Conservation (phyloP, 2,797 vertebrate species). For the Podargus strigoides region DNA sequence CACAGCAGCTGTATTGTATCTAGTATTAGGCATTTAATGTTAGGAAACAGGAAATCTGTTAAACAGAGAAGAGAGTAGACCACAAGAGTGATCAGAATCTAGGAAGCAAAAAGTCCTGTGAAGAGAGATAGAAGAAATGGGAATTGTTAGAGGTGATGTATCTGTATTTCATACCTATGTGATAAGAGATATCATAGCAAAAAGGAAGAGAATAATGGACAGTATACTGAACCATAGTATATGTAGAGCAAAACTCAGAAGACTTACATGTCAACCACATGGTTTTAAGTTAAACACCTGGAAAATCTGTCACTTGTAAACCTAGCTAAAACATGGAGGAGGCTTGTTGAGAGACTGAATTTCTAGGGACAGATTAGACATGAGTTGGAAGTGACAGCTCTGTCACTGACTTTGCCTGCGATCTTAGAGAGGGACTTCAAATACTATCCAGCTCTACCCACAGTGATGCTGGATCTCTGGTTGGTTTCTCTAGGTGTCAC, state of each 20-base stretch:
- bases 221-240: background rate
- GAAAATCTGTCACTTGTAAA: background rate
- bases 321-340: background rate
- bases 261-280: background rate
- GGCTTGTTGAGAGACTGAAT: background rate
- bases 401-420: background rate
- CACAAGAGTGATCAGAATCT: background rate
- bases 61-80: background rate
- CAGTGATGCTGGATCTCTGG: background rate
- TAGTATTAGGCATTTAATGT: background rate
- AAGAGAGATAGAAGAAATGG: background rate
- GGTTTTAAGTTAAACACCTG: background rate
- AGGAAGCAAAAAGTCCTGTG: background rate
- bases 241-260: background rate
- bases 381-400: background rate
- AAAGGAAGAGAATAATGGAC: background rate
- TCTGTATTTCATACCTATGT: background rate
- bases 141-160: background rate
- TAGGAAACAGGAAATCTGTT: conserved; percentile 15
- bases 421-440: background rate
- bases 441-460: background rate
- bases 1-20: background rate
- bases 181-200: background rate
- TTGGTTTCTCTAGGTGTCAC: conserved; percentile 28
- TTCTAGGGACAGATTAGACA: background rate